phyloP scores from a whole-genome alignment of 2,113 vertebrate genomes.

The Helogale parvula region DNA sequence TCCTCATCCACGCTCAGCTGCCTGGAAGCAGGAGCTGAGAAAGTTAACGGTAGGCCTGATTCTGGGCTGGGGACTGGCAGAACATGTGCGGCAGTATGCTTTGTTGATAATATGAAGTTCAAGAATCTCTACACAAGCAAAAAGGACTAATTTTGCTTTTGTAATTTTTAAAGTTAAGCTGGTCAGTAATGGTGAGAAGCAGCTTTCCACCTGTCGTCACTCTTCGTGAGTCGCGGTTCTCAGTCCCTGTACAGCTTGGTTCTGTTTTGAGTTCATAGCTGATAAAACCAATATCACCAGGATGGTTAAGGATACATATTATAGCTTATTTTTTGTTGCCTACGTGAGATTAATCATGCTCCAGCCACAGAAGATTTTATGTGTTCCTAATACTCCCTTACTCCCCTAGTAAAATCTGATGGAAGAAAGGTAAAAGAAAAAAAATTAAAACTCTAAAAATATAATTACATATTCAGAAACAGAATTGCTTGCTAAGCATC shows the following conservation, averaged over 20 bases:
- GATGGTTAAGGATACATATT: neutral
- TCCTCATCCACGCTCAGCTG: neutral
- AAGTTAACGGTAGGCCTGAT: neutral
- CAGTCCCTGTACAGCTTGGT: neutral
- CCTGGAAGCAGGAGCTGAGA: neutral
- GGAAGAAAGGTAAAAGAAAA: conserved; percentile 58
- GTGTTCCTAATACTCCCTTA: neutral
- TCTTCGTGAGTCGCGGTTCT: neutral
- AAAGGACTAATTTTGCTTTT: neutral
- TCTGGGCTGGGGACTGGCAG: neutral
- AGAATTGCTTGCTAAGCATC: conserved; percentile 17
- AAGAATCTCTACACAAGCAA: neutral
- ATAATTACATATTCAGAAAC: conserved; percentile 7
- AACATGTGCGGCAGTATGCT: neutral
- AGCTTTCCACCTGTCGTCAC: neutral
- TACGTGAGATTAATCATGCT: neutral
- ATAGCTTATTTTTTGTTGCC: neutral
- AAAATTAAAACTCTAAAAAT: conserved; percentile 13
- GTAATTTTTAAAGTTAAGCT: neutral
- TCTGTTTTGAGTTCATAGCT: neutral
- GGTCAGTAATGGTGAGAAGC: neutral
- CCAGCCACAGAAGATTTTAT: neutral
- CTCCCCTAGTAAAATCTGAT: neutral
- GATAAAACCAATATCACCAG: neutral
- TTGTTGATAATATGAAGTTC: neutral